These are phyloP conservation scores for Achlya flavicornis DNA, from an alignment of 2,888 invertebrate genomes.

Conservation along the genomic window DNA sequence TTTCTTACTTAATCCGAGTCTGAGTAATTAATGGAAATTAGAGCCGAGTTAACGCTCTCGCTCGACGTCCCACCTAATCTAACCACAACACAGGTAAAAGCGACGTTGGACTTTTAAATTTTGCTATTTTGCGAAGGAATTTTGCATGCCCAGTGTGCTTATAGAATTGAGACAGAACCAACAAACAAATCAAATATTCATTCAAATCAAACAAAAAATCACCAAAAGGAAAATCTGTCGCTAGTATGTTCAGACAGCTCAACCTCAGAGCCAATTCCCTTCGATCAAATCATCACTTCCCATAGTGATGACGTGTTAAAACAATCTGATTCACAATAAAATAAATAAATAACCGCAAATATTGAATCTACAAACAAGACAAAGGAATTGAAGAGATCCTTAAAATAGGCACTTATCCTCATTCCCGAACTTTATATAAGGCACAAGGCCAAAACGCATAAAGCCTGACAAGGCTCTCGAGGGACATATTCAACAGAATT, in stretches of 20 bases:
- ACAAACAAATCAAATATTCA: too few species aligned
- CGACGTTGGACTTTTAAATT: too few species aligned
- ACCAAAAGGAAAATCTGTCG: too few species aligned
- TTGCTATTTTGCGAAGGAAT: too few species aligned
- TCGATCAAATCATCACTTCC: too few species aligned
- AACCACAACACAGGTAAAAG: neutral
- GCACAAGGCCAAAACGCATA: neutral
- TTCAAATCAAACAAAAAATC: too few species aligned
- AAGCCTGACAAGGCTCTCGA: neutral
- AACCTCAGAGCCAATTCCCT: too few species aligned
- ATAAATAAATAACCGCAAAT: too few species aligned
- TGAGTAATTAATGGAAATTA: constrained; percentile 30
- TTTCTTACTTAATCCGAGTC: constrained; percentile 40
- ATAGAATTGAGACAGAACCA: too few species aligned
- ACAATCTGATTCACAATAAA: neutral
- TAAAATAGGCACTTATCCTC: neutral
- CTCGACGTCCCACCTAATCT: neutral
- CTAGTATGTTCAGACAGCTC: too few species aligned
- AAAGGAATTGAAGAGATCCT: neutral
- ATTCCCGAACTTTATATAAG: neutral
- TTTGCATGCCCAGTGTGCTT: too few species aligned
- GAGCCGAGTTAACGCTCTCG: neutral
- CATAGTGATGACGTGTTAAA: too few species aligned
- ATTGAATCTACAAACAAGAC: neutral
- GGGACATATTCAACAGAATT: neutral